A percentile compares a stretch with the other conserved stretches of the same genome.
Evolutionary conservation across 1,140 invertebrate species (phyloP).

Genomic region (Papilio glaucus): DNA sequence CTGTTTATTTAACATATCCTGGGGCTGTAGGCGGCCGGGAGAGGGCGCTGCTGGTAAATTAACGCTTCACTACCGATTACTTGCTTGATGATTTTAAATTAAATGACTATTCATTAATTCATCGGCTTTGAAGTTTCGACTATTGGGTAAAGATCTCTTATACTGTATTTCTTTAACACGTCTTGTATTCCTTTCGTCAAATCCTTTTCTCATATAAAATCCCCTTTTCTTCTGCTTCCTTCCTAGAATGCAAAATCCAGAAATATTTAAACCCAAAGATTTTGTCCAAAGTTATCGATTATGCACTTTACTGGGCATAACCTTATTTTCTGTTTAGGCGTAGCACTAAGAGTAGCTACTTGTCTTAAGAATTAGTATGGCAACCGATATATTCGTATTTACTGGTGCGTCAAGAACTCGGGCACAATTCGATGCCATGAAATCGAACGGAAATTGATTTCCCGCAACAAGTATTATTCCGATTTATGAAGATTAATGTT

Average conservation of each 20-base stretch:
- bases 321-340: no score
- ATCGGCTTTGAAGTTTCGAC: no score
- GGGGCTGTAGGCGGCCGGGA: background rate
- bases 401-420: slow-evolving; percentile 5
- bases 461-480: slow-evolving; percentile 29
- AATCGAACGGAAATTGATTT: slow-evolving; percentile 31
- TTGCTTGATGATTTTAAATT: slow-evolving; percentile 11
- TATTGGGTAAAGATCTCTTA: no score
- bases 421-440: slow-evolving; percentile 20
- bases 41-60: slow-evolving; percentile 11
- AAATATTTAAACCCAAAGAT: no score
- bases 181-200: background rate
- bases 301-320: no score
- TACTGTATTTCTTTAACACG: no score
- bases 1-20: slow-evolving; percentile 15
- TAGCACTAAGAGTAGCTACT: background rate
- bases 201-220: no score
- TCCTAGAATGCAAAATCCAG: no score
- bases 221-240: no score
- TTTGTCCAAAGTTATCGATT: no score
- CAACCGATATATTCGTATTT: background rate
- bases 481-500: slow-evolving; percentile 36
- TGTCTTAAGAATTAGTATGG: background rate
- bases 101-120: background rate
- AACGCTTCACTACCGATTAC: slow-evolving; percentile 17